Conservation (phyloP, 2,888 invertebrate species). For the Meandrusa payeni region DNA sequence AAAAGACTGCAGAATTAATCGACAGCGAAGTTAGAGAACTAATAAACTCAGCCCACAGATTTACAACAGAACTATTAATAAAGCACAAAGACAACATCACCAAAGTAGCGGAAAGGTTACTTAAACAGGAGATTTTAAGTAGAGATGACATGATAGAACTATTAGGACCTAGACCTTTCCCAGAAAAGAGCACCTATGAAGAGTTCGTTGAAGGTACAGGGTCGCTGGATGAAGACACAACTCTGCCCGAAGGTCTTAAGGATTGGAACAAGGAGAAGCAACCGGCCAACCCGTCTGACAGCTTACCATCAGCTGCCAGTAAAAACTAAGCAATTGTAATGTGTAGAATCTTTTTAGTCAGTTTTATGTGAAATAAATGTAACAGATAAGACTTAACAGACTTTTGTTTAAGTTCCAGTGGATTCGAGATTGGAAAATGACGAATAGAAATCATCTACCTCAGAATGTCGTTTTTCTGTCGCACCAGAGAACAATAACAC, state of each 20-base stretch:
- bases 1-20: constrained; percentile 97
- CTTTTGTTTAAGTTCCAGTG: constrained; percentile 40
- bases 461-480: too few relatives aligned
- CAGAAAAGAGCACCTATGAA: constrained; percentile 99
- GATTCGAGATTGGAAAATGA: constrained; percentile 2
- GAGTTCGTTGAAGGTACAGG: constrained; percentile 99
- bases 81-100: constrained; percentile 92
- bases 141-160: constrained; percentile 99
- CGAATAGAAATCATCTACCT: too few relatives aligned
- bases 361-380: constrained; percentile 65
- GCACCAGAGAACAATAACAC: too few relatives aligned
- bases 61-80: constrained; percentile 88
- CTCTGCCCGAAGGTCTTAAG: constrained; percentile 95
- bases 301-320: constrained; percentile 49
- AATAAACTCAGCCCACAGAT: constrained; percentile 85
- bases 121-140: constrained; percentile 96
- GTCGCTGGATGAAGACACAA: constrained; percentile 97
- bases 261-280: constrained; percentile 93
- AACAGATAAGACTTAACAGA: constrained; percentile 66
- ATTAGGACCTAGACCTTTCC: constrained; percentile 96
- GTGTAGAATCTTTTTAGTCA: constrained; percentile 51
- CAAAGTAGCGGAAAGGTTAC: constrained; percentile 92
- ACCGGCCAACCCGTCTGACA: constrained; percentile 39
- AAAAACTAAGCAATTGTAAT: constrained; percentile 54
- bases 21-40: constrained; percentile 90